A percentile compares a stretch with the other conserved stretches of the same genome.
Conservation (phyloP, 53 echinoderm and acorn worm species). For the Holothuria scabra region DNA sequence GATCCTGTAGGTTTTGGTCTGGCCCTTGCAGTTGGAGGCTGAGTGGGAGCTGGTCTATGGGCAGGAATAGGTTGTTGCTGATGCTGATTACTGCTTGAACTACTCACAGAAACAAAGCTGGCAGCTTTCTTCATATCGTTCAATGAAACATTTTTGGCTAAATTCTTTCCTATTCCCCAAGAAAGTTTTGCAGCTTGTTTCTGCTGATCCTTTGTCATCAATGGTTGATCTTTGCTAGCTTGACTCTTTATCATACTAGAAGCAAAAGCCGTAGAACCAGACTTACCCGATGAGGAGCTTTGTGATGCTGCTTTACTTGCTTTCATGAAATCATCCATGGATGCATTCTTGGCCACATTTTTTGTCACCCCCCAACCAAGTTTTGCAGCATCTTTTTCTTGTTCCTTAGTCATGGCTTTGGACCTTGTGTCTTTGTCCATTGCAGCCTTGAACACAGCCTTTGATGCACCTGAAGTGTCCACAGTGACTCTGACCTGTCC, state of each 20-base stretch:
- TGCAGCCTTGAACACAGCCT: slow-evolving; percentile 25
- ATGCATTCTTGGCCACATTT: slow-evolving; percentile 35
- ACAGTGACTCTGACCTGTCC: slow-evolving; percentile 7
- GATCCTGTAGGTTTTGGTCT: slow-evolving; percentile 59
- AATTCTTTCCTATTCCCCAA: slow-evolving; percentile 40
- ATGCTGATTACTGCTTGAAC: background rate
- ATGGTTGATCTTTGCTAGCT: slow-evolving; percentile 25
- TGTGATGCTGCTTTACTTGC: slow-evolving; percentile 26
- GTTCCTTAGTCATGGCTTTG: slow-evolving; percentile 45
- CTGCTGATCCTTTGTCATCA: slow-evolving; percentile 37
- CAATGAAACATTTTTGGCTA: slow-evolving; percentile 43
- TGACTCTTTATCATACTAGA: slow-evolving; percentile 15
- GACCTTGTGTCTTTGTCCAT: slow-evolving; percentile 22
- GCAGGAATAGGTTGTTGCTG: background rate
- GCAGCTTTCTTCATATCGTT: slow-evolving; percentile 46
- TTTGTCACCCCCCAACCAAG: slow-evolving; percentile 43
- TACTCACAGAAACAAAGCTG: slow-evolving; percentile 26
- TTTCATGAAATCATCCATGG: slow-evolving; percentile 37
- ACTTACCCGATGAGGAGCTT: slow-evolving; percentile 7
- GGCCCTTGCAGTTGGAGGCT: slow-evolving; percentile 70
- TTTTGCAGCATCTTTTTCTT: slow-evolving; percentile 43
- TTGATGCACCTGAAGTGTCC: slow-evolving; percentile 34
- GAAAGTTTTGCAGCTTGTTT: slow-evolving; percentile 52
- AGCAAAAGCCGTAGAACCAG: slow-evolving; percentile 38
- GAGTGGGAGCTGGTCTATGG: slow-evolving; percentile 52